These are phyloP conservation scores for Cathartes aura DNA, from an alignment of 2,113 vertebrate genomes.

Conservation along the genomic window DNA sequence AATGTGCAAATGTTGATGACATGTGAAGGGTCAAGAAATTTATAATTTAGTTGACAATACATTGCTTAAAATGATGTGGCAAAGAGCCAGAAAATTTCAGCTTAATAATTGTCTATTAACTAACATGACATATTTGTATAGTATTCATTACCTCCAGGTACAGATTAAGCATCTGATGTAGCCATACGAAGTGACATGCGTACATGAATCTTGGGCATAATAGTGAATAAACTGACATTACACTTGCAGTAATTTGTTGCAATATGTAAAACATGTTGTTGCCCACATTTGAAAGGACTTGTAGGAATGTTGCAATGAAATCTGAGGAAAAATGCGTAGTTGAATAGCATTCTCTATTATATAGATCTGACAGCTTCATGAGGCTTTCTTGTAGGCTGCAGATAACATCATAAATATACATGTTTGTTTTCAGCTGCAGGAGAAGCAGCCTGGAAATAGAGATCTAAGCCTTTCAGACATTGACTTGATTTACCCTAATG, in stretches of 20 bases:
- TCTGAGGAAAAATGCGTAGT: neutral
- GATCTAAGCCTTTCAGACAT: neutral
- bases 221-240: slow-evolving; percentile 62
- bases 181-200: slow-evolving; percentile 54
- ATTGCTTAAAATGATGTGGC: slow-evolving; percentile 71
- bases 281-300: slow-evolving; percentile 52
- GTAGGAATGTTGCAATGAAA: slow-evolving; percentile 50
- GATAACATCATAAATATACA: slow-evolving; percentile 31
- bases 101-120: slow-evolving; percentile 76
- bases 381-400: neutral
- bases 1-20: slow-evolving; percentile 61
- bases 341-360: neutral
- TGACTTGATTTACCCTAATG: neutral
- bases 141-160: slow-evolving; percentile 75
- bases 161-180: slow-evolving; percentile 72
- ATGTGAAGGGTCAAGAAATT: slow-evolving; percentile 74
- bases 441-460: neutral
- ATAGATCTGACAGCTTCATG: neutral
- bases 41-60: slow-evolving; percentile 69
- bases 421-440: neutral
- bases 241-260: slow-evolving; percentile 65
- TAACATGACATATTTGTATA: slow-evolving; percentile 72
- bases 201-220: slow-evolving; percentile 67
- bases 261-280: slow-evolving; percentile 67
- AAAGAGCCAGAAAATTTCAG: slow-evolving; percentile 73